Conservation (phyloP, 2,888 invertebrate genomes). For the Rhimphoctona megacephalus region DNA sequence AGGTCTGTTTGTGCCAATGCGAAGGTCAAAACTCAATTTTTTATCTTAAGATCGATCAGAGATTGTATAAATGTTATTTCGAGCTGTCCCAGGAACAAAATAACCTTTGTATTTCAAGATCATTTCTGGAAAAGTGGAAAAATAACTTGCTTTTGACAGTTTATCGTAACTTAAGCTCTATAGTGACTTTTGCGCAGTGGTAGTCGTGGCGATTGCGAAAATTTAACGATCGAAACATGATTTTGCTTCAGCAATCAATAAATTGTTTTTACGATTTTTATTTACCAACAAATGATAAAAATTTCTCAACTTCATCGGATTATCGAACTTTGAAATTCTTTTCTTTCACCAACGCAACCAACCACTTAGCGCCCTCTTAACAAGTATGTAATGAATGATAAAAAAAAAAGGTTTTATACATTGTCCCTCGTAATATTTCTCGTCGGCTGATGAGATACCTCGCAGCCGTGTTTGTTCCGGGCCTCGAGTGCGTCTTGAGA, state of each 20-base stretch:
- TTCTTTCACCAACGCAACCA: background rate
- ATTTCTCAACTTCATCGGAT: too few relatives aligned
- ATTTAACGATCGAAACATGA: background rate
- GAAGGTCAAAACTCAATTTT: too few relatives aligned
- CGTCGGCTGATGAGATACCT: slow-evolving; percentile 87
- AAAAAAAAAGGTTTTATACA: slow-evolving; percentile 80
- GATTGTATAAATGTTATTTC: too few relatives aligned
- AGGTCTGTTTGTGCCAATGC: too few relatives aligned
- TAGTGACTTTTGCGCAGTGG: slow-evolving; percentile 15
- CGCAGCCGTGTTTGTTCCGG: slow-evolving; percentile 91
- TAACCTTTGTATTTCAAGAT: background rate
- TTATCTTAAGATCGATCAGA: too few relatives aligned
- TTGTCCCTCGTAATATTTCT: slow-evolving; percentile 85
- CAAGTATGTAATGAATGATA: slow-evolving; percentile 17
- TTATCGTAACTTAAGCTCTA: background rate
- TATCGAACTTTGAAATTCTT: too few relatives aligned
- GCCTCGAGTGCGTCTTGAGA: slow-evolving; percentile 91
- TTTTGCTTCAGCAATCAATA: too few relatives aligned
- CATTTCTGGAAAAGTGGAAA: background rate
- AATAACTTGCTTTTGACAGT: background rate
- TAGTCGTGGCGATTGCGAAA: slow-evolving; percentile 30
- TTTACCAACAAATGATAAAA: background rate
- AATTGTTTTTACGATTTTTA: background rate
- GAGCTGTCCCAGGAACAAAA: too few relatives aligned
- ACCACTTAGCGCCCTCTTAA: slow-evolving; percentile 23